Evolutionary conservation across 2,113 vertebrate species (phyloP), one percentile per base, ranked within the genome.

Genomic region (Upupa epops): DNA sequence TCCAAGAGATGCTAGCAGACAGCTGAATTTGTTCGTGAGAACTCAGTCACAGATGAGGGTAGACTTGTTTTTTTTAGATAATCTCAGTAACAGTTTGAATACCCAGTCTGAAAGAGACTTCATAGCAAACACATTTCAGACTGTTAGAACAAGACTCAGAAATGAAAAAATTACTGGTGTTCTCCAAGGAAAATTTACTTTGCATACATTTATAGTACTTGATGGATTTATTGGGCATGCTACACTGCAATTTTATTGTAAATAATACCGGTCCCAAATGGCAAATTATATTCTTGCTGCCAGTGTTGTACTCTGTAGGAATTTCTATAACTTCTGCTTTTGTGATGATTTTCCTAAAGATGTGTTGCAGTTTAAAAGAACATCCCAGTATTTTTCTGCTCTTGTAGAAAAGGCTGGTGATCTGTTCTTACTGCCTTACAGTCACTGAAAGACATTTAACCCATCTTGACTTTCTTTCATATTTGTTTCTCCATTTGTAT

Each of bases 201-300:
- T 77, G 83, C 20, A 14, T 83, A 29, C 17, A 37, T 77, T 92
- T 74, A 36, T 77, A 83, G 36, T 64, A 74, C 74, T 45, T 81
- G 65, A 85, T 92, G 32, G 36, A 78, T 95, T 93, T 90, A 88
- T 60, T 81, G 34, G 42, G 40, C 54, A 32, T 71, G 36, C 73
- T 78, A 52, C 45, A 15, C 58, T 86, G 61, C 48, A 84, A 81
- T 32, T 68, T 86, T 56, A 45, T 73, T 77, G 48, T 70, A 66
- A 84, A 75, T 74, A 80, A 63, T 86, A 37, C 34, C 88, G 83
- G 83, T 88, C 73, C 89, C 70, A 92, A 86, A 74, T 84, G 86
- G 58, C 65, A 77, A 72, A 79, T 78, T 3, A 69, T 61, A 28
- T 72, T 91, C 63, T 82, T 14, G 11, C 71, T 89, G 79, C 26